Percentiles rank a stretch among this genome's conserved stretches.
Evolutionary conservation across 2,797 vertebrate species (phyloP).

Genomic region (Thripadectes ignobilis): DNA sequence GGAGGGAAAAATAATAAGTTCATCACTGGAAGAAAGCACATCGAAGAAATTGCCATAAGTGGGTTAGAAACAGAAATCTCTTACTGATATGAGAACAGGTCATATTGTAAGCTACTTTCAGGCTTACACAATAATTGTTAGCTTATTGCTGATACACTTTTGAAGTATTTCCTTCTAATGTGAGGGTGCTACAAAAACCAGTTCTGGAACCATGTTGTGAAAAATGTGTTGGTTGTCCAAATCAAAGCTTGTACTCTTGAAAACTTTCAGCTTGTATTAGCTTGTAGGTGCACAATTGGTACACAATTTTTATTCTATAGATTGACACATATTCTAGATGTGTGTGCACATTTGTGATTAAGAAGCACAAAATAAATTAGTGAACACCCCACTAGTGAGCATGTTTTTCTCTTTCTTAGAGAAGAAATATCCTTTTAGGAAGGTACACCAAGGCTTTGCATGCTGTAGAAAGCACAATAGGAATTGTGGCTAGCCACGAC

Average conservation of each 20-base stretch:
- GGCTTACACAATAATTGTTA: neutral
- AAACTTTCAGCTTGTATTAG: neutral
- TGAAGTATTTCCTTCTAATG: neutral
- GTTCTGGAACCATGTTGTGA: neutral
- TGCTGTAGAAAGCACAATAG: neutral
- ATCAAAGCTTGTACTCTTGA: neutral
- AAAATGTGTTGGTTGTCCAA: neutral
- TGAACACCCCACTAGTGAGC: neutral
- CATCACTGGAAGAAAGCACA: neutral
- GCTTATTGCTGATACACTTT: neutral
- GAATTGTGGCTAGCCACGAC: neutral
- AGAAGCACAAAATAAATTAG: neutral
- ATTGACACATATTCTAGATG: neutral
- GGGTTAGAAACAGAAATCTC: neutral
- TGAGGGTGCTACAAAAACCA: neutral
- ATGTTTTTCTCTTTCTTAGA: neutral
- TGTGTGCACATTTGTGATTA: neutral
- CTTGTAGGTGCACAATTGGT: neutral
- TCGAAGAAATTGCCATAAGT: neutral
- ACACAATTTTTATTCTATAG: neutral
- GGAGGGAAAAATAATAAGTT: neutral
- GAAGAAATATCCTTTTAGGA: neutral
- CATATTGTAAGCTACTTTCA: neutral
- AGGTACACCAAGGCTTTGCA: neutral
- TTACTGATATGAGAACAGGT: neutral